Evolutionary conservation across 2,888 invertebrate genomes (phyloP).

Genomic region (Ophonus ardosiacus): DNA sequence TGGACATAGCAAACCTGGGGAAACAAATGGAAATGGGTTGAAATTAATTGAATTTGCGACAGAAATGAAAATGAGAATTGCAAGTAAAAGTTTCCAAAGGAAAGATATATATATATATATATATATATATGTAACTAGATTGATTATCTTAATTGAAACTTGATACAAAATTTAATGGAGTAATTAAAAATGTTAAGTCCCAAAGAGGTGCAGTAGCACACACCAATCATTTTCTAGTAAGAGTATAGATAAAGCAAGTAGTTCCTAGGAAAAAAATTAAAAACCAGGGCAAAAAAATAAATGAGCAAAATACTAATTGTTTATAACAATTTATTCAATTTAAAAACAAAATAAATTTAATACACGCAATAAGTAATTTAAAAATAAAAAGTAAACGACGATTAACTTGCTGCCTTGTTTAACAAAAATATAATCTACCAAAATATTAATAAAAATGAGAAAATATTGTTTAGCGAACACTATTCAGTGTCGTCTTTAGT

Average conservation of each 20-base stretch:
- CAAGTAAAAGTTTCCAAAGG: not conserved
- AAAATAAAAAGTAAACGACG: too few species aligned
- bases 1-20: not conserved
- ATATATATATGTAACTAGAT: not conserved
- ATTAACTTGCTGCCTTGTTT: too few species aligned
- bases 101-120: not conserved
- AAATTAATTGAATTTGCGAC: not conserved
- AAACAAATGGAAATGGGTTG: not conserved
- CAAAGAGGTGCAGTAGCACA: not conserved
- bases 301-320: too few species aligned
- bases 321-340: too few species aligned
- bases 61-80: not conserved
- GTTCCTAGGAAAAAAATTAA: not conserved
- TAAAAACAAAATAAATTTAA: too few species aligned
- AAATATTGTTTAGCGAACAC: too few species aligned
- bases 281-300: not conserved
- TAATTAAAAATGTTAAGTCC: not conserved
- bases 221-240: not conserved
- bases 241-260: not conserved
- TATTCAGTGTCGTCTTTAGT: too few species aligned
- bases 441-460: too few species aligned
- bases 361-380: too few species aligned
- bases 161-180: not conserved
- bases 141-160: not conserved
- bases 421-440: too few species aligned